Base-by-base conservation (phyloP, 2,113 vertebrate species). In the Ginglymostoma cirratum region DNA sequence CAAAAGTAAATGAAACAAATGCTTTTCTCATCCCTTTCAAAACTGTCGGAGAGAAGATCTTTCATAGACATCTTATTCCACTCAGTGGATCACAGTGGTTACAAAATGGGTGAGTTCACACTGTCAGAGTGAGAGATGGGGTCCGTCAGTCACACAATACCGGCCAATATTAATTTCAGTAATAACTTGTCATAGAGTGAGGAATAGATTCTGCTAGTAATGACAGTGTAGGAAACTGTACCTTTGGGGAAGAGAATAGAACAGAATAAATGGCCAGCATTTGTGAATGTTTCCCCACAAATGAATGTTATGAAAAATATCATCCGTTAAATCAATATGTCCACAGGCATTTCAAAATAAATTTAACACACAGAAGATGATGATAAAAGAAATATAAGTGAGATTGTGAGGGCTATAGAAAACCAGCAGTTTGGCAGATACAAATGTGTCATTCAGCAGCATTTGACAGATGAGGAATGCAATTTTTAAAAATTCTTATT, bases 371-470 rank as follows among this genome's bases (percentile, higher is more conserved):
- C 61, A n/a, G 55, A 93, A 67, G 89, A 93, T 93, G 89, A 66
- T 93, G 61, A 15, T 38, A 61, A 66, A 66, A 92, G 14, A 89
- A 93, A 93, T 66, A 92, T 61, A 93, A 93, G 89, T 30, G 34
- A 93, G 65, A 6, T n/a, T 61, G 38, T 67, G 89, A 93, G 89
- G n/a, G 61, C 34, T 4, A 38, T 23, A 66, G 89, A 93, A 93
- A 93, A n/a, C 65, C 19, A 66, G 67, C 89, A 93, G 61, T 67
- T 93, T 93, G 89, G n/a, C 89, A 93, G 89, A 93, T 93, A 93
- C n/a, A 93, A 93, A 93, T 93, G 89, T 93, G 89, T 23, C 89
- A 67, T 93, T 93, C 89, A 67, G 89, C 2, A n/a, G 34, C 17
- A 38, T 66, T 67, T 93, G 89, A 93, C n/a, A 93, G 55, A 66